These are phyloP conservation scores for Riparia riparia DNA, from an alignment of 2,113 vertebrate genomes.

Conservation along the genomic window DNA sequence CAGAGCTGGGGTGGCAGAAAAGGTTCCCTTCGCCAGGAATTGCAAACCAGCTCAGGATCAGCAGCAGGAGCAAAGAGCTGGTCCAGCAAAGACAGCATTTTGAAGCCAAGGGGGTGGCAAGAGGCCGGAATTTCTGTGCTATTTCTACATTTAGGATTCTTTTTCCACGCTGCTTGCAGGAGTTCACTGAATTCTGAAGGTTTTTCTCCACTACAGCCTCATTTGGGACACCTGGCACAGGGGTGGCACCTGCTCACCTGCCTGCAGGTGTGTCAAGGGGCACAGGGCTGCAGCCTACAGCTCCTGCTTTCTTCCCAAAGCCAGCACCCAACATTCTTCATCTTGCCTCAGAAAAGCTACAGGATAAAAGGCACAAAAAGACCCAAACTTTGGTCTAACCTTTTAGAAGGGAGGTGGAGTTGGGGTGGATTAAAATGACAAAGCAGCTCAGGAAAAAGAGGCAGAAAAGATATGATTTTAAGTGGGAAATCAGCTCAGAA, in stretches of 20 bases:
- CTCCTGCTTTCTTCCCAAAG: background rate
- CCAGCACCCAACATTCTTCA: background rate
- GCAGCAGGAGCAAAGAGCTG: background rate
- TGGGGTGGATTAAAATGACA: background rate
- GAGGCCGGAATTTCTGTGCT: background rate
- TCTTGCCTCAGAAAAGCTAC: background rate
- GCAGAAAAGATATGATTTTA: background rate
- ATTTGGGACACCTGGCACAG: accelerated
- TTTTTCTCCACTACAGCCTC: background rate
- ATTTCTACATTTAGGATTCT: background rate
- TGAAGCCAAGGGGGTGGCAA: background rate
- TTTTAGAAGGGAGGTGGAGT: background rate
- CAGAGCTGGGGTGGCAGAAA: background rate
- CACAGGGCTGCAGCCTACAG: background rate
- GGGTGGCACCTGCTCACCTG: background rate
- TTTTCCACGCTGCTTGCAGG: accelerated
- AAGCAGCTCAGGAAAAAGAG: background rate
- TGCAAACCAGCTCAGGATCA: background rate
- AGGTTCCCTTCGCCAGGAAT: background rate
- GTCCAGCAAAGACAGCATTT: background rate
- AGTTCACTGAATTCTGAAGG: background rate
- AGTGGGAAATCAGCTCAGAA: background rate
- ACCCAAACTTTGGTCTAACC: background rate
- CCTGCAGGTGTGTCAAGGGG: background rate
- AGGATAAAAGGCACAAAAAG: background rate